A percentile compares a stretch with the other conserved stretches of the same genome.
These are phyloP conservation scores for Cistogaster globosa DNA, from an alignment of 2,888 invertebrate species.

Conservation along the genomic window DNA sequence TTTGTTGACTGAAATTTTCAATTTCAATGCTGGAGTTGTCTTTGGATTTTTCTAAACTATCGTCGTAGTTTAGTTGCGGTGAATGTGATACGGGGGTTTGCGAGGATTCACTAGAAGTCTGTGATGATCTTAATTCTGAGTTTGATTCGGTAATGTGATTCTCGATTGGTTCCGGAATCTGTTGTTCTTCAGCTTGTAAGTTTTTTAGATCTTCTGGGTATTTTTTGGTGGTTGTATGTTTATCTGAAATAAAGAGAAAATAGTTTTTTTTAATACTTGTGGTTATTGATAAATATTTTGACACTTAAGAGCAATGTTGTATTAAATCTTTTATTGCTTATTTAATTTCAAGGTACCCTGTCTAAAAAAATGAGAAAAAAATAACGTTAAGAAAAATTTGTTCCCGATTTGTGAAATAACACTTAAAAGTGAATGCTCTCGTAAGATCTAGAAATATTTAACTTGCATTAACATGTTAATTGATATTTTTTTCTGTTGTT, in stretches of 20 bases:
- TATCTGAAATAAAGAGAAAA: constrained; percentile 4
- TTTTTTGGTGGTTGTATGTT: not conserved
- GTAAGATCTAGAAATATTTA: too few species aligned
- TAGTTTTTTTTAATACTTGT: too few species aligned
- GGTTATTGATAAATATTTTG: too few species aligned
- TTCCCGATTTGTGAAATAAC: too few species aligned
- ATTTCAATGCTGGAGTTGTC: constrained; percentile 80
- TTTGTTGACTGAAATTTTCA: constrained; percentile 79
- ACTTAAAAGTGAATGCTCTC: too few species aligned
- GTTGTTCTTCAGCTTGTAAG: not conserved
- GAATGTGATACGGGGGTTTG: constrained; percentile 27
- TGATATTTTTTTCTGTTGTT: too few species aligned
- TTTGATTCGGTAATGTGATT: not conserved
- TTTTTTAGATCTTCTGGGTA: constrained; percentile 14
- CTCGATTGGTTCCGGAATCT: not conserved
- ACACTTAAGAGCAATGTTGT: too few species aligned
- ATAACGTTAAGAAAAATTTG: too few species aligned
- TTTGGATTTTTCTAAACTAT: constrained; percentile 77
- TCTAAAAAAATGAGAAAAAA: too few species aligned
- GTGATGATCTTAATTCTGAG: not conserved
- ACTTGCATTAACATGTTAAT: too few species aligned
- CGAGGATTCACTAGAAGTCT: not conserved
- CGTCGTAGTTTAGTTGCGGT: constrained; percentile 50
- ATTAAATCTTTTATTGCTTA: too few species aligned
- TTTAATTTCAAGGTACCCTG: too few species aligned